Evolutionary conservation across 2,113 vertebrate species (phyloP), one percentile per base, ranked within the genome.

Genomic region (Tupaia tana): DNA sequence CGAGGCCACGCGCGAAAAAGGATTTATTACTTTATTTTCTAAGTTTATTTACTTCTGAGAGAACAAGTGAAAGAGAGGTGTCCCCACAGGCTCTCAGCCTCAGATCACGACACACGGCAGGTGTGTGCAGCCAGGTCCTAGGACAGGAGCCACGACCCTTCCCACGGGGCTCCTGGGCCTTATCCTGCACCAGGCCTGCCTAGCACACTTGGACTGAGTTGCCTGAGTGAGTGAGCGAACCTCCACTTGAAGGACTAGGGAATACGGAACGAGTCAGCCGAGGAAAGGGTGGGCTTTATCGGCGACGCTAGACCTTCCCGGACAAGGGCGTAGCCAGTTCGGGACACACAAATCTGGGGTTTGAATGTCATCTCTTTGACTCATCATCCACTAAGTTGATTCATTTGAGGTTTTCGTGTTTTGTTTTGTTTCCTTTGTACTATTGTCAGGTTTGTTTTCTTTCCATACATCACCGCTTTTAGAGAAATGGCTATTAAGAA

Each of bases 351-450:
- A 64, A 61, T 56, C 52, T 79, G 52, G 34, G 29, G 54, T 82
- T 34, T 91, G 88, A 52, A 15, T 95, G 86, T 91, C 66, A 83
- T 64, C 6, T 59, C 61, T 84, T 24, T 85, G 52, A 91, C 34
- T 88, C 54, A 63, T 74, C 84, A 89, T 75, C 71, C 14, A 70
- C 78, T 71, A 67, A 31, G 8, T 19, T 78, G 69, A 91, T 74
- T 94, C 74, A 86, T 81, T 81, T 82, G 19, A 43, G 25, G 20
- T 9, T 9, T 34, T 29, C n/a, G 29, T n/a, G 20, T 9, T 9
- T 34, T 29, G 29, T 70, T n/a, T 66, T 58, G 83, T 71, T 91
- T n/a, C 61, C 24, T 78, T 80, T 58, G 29, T 77, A 70, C 58
- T 87, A 22, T 63, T 73, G 20, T 27, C 81, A 66, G 16, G n/a